Evolutionary conservation across 2,888 invertebrate genomes (phyloP).

Genomic region (Punctoribates punctum): DNA sequence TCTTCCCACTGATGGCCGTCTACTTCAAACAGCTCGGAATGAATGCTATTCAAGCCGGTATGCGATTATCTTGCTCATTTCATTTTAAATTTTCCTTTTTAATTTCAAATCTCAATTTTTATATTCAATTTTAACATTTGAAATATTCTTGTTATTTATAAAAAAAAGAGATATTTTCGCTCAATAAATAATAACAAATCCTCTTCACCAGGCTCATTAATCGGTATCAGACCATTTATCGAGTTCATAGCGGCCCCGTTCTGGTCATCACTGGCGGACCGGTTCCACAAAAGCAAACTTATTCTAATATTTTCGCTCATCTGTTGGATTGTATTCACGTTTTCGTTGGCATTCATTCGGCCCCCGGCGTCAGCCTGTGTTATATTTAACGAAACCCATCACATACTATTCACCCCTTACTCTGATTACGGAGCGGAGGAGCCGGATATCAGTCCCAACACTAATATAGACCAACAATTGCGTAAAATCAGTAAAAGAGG

Average conservation of each 20-base stretch:
- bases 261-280: constrained; percentile 93
- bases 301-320: constrained; percentile 82
- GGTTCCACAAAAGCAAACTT: constrained; percentile 75
- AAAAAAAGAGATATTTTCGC: too few relatives aligned
- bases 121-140: too few relatives aligned
- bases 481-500: constrained; percentile 34
- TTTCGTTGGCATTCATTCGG: constrained; percentile 90
- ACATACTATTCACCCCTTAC: constrained; percentile 52
- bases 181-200: too few relatives aligned
- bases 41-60: constrained; percentile 92
- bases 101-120: too few relatives aligned
- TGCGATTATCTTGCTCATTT: constrained; percentile 51
- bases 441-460: constrained; percentile 17
- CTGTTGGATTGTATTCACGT: constrained; percentile 94
- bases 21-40: constrained; percentile 99
- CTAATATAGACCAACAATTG: neutral
- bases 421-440: constrained; percentile 28
- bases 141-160: too few relatives aligned
- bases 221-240: constrained; percentile 92
- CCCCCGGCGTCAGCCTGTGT: constrained; percentile 89
- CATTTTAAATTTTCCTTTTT: neutral
- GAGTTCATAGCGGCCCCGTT: constrained; percentile 96
- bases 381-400: constrained; percentile 61
- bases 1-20: constrained; percentile 96
- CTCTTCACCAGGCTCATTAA: constrained; percentile 54